Percentiles rank a stretch among this genome's conserved stretches.
Conservation (phyloP, 2,113 vertebrate genomes). For the Corythoichthys haematopterus region DNA sequence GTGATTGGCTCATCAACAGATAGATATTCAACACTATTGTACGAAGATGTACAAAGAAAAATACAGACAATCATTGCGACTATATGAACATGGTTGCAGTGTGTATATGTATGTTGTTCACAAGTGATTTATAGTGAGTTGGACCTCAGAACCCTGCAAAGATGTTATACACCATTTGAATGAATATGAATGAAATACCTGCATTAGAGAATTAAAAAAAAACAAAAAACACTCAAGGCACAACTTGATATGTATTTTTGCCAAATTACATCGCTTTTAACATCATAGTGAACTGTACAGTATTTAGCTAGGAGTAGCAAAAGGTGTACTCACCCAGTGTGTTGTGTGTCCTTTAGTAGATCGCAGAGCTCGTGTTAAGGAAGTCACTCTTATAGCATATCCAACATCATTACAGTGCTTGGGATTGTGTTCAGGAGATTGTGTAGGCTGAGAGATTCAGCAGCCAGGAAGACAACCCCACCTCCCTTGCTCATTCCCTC, state of each 20-base stretch:
- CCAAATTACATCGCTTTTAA: not conserved
- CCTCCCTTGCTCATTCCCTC: slow-evolving; percentile 1
- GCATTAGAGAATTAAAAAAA: slow-evolving; percentile 27
- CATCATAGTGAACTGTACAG: not conserved
- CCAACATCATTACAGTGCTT: slow-evolving; percentile 40
- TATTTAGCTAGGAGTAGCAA: not conserved
- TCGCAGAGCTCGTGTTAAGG: slow-evolving; percentile 10
- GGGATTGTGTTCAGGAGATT: slow-evolving; percentile 21
- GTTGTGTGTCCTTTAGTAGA: slow-evolving; percentile 19
- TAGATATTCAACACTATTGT: not conserved
- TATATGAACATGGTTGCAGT: not conserved
- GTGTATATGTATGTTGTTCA: not conserved
- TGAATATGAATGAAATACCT: slow-evolving; percentile 26
- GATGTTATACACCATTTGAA: slow-evolving; percentile 27
- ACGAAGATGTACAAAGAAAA: too few relatives aligned
- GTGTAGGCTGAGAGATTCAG: slow-evolving; percentile 43
- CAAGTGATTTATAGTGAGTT: not conserved
- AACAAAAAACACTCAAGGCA: slow-evolving; percentile 7
- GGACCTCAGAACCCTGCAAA: slow-evolving; percentile 24
- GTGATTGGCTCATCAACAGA: too few relatives aligned
- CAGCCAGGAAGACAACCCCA: slow-evolving; percentile 22
- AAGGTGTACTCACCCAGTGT: slow-evolving; percentile 42
- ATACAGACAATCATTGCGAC: not conserved
- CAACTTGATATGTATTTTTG: not conserved
- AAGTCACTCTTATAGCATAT: slow-evolving; percentile 25